Conservation (phyloP, 2,888 invertebrate genomes). For the Dendrolimus pini region DNA sequence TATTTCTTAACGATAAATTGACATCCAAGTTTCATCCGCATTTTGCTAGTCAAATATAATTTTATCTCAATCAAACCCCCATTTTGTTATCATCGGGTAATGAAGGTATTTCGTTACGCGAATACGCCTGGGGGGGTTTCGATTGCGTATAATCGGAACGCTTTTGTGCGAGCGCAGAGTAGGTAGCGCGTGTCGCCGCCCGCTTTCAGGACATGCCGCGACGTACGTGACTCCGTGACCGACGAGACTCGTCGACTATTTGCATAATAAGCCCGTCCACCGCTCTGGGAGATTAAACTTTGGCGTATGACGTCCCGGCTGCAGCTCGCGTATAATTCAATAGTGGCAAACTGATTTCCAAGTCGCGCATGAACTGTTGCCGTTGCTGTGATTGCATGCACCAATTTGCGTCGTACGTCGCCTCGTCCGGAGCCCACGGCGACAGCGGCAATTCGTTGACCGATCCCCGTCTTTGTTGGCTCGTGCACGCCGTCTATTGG, state of each 20-base stretch:
- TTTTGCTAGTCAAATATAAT: slow-evolving; percentile 61
- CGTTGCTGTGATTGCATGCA: slow-evolving; percentile 49
- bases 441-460: slow-evolving; percentile 30
- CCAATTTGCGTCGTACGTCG: slow-evolving; percentile 41
- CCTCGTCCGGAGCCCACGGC: slow-evolving; percentile 31
- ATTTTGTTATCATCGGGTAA: slow-evolving; percentile 45
- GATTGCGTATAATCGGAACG: slow-evolving; percentile 13
- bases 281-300: slow-evolving; percentile 71
- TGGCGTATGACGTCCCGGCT: slow-evolving; percentile 65
- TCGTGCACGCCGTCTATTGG: slow-evolving; percentile 35
- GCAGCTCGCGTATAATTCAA: slow-evolving; percentile 70
- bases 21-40: slow-evolving; percentile 52
- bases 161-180: slow-evolving; percentile 10
- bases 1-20: slow-evolving; percentile 57
- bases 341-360: slow-evolving; percentile 70
- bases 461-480: slow-evolving; percentile 37
- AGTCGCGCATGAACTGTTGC: slow-evolving; percentile 33
- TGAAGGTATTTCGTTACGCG: slow-evolving; percentile 37
- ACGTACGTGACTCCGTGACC: slow-evolving; percentile 60
- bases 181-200: slow-evolving; percentile 8
- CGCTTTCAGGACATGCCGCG: slow-evolving; percentile 23
- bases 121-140: slow-evolving; percentile 8
- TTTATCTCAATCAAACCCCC: slow-evolving; percentile 51
- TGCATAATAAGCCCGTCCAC: slow-evolving; percentile 69
- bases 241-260: slow-evolving; percentile 55